Percentiles rank a stretch among this genome's conserved stretches.
phyloP scores from a whole-genome alignment of 1,140 invertebrate genomes.

The Pomacea maculata region DNA sequence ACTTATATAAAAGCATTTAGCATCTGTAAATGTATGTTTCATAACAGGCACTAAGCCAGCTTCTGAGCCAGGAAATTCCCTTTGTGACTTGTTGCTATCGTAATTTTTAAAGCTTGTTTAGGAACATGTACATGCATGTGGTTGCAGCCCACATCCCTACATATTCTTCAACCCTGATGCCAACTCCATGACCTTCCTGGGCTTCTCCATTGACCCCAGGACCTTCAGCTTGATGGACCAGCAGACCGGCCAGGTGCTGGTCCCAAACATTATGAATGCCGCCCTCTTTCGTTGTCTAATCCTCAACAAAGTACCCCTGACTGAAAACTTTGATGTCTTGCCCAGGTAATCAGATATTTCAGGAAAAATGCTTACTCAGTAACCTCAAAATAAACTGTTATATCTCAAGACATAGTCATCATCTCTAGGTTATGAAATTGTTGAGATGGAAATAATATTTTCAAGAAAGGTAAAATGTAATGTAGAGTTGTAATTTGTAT shows the following conservation, averaged over 20 bases:
- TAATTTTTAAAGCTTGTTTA: no score
- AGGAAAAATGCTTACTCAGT: no score
- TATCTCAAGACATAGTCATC: no score
- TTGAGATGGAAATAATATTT: no score
- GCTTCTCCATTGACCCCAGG: conserved; percentile 51
- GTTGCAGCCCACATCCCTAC: conserved; percentile 59
- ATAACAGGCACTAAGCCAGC: background rate
- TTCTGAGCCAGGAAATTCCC: no score
- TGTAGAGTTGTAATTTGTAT: no score
- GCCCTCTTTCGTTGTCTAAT: conserved; percentile 43
- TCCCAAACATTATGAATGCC: conserved; percentile 39
- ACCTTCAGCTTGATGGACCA: conserved; percentile 53
- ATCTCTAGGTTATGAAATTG: no score
- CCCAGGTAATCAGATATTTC: conserved; percentile 38
- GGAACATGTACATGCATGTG: no score
- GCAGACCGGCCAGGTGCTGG: conserved; percentile 41
- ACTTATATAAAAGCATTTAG: no score
- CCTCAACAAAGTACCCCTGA: conserved; percentile 47
- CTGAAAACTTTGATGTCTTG: conserved; percentile 58
- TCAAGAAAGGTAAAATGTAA: no score
- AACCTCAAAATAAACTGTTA: no score
- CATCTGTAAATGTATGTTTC: background rate
- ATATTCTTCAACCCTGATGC: conserved; percentile 60
- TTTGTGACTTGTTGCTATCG: no score
- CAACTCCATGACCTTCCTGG: conserved; percentile 55